Base-by-base conservation (phyloP, 1,140 invertebrate genomes). In the Drosophila willistoni region DNA sequence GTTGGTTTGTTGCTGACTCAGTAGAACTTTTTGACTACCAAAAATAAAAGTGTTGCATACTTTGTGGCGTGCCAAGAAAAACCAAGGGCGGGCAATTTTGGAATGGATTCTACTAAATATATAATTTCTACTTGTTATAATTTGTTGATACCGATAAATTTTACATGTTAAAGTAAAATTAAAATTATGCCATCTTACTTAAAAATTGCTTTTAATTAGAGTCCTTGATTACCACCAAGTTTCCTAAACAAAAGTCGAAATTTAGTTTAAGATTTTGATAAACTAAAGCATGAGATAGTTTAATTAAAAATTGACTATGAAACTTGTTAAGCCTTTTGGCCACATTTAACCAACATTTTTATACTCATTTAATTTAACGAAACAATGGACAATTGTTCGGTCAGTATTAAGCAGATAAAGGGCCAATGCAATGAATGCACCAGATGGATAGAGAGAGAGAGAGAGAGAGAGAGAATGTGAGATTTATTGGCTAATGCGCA, bases 401-500 rank as follows among this genome's bases (percentile, higher is more conserved):
- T 2, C 44, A 51, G 17, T 4, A 51, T 22, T 47, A 42, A 36
- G 54, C 62, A 56, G 36, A 71, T 64, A 63, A 81, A 61, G 29
- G 6, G 64, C 34, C 34, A 57, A 42, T 39, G 36, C 10, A 39
- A 12, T 39, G 36, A 39, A 39, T 61, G 59, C 66, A 68, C 17
- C 64, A 36, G n/a, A 36, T 59, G 29, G 29, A 29, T 29, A 29
- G 29, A 29, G 42, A 14, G 4, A 60, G 17, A 57, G 62, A 55
- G 68, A 55, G 66, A 51, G 2, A 12, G 42, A 14, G 4, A 60
- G 17, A 57, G 62, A 55, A 65, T 51, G 66, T 22, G 2, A 12
- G 71, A 86, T 86, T 81, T 78, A 85, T 78, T 77, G 81, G 81
- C 81, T 71, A 72, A 75, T 75, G 76, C 65, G 54, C 64, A 67